Evolutionary conservation across 2,888 invertebrate species (phyloP).

Genomic region (Euplexia lucipara): DNA sequence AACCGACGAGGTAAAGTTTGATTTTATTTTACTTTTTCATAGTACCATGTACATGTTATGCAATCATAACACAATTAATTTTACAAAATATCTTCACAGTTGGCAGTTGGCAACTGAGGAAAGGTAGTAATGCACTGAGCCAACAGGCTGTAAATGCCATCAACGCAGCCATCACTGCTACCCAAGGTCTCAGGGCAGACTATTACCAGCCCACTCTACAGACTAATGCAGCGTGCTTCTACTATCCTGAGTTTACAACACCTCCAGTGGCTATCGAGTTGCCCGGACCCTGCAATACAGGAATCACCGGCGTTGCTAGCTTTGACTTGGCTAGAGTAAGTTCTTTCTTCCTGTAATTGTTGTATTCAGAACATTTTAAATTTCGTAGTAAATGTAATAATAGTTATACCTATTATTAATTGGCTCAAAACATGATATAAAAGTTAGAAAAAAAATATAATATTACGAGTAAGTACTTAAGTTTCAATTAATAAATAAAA

Average conservation of each 20-base stretch:
- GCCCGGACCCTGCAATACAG: constrained; percentile 80
- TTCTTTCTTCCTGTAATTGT: no score
- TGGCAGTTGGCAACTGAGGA: constrained; percentile 84
- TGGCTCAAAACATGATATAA: no score
- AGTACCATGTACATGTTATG: neutral
- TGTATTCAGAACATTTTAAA: no score
- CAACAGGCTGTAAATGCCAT: constrained; percentile 67
- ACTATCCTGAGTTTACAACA: constrained; percentile 59
- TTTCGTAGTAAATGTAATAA: no score
- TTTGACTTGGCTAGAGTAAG: constrained; percentile 67
- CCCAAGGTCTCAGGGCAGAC: constrained; percentile 76
- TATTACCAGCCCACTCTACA: constrained; percentile 80
- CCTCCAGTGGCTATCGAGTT: constrained; percentile 72
- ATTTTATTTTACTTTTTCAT: neutral
- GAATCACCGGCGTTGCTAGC: constrained; percentile 72
- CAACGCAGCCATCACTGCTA: constrained; percentile 67
- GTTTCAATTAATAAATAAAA: no score
- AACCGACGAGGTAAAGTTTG: constrained; percentile 81
- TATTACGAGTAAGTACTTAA: no score
- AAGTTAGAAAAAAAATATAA: no score
- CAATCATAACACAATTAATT: neutral
- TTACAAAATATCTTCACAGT: constrained; percentile 70
- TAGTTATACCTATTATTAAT: no score
- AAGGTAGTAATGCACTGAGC: constrained; percentile 68
- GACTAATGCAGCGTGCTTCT: constrained; percentile 82